Evolutionary conservation across 1,140 invertebrate species (phyloP).

Genomic region (Hirudo medicinalis): DNA sequence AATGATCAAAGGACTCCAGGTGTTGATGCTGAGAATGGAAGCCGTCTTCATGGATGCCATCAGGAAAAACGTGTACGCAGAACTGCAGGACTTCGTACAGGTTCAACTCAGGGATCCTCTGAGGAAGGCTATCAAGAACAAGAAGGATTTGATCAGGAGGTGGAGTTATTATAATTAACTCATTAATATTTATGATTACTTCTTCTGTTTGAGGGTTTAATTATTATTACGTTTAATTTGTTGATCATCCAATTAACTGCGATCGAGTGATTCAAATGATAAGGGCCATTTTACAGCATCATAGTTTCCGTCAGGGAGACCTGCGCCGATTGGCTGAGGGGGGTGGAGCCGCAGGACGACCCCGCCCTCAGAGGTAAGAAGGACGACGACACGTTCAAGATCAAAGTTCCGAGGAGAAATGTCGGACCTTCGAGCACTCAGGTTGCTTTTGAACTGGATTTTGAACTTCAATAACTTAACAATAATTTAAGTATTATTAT

Average conservation of each 20-base stretch:
- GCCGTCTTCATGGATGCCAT: constrained; percentile 94
- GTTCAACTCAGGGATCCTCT: constrained; percentile 75
- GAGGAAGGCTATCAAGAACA: constrained; percentile 92
- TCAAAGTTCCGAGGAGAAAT: constrained; percentile 80
- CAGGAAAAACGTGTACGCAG: constrained; percentile 80
- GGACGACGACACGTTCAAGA: constrained; percentile 77
- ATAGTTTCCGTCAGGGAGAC: constrained; percentile 88
- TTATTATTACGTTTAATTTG: too few relatives aligned
- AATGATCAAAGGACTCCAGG: constrained; percentile 97
- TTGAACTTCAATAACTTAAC: not conserved
- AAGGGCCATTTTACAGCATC: constrained; percentile 51
- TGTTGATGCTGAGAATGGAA: constrained; percentile 92
- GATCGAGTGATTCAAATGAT: too few relatives aligned
- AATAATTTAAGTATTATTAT: too few relatives aligned
- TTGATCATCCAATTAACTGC: too few relatives aligned
- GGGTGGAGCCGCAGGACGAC: constrained; percentile 76
- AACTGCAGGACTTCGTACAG: constrained; percentile 95
- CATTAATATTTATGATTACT: too few relatives aligned
- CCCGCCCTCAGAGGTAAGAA: constrained; percentile 89
- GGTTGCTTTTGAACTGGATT: constrained; percentile 27
- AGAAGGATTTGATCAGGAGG: constrained; percentile 87
- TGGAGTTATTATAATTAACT: constrained; percentile 30
- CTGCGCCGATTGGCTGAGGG: constrained; percentile 86
- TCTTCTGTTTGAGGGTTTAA: too few relatives aligned
- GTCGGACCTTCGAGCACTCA: constrained; percentile 58